These are phyloP conservation scores for Leptopilina boulardi DNA, from an alignment of 1,140 invertebrate genomes.

Conservation along the genomic window DNA sequence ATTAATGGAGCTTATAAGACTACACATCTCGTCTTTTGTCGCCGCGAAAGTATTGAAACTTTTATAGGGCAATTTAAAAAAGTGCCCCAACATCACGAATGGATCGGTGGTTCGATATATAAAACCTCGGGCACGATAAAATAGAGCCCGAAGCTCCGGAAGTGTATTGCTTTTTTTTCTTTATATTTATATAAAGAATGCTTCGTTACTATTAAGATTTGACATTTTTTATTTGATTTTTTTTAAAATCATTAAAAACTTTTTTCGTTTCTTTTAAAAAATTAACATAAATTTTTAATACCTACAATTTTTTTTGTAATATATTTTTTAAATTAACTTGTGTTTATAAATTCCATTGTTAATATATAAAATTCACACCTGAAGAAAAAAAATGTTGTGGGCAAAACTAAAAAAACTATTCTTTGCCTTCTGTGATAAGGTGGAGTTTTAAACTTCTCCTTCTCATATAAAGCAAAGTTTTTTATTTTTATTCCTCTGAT, in stretches of 20 bases:
- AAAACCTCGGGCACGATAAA: not conserved
- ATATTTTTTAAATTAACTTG: not conserved
- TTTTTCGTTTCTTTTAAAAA: too few species aligned
- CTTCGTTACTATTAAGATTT: not conserved
- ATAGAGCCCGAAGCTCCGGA: not conserved
- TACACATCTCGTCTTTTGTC: not conserved
- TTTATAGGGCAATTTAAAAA: conserved; percentile 1
- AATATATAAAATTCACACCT: not conserved
- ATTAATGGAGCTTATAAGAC: not conserved
- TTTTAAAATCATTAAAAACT: too few species aligned
- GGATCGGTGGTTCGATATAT: not conserved
- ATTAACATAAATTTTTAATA: not conserved
- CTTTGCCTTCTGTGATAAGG: too few species aligned
- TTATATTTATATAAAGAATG: not conserved
- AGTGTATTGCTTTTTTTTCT: not conserved
- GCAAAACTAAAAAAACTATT: not conserved
- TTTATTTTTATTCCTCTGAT: too few species aligned
- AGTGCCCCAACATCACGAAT: not conserved
- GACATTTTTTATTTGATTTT: too few species aligned
- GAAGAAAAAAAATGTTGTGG: too few species aligned
- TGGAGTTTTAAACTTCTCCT: too few species aligned
- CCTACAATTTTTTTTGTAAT: not conserved
- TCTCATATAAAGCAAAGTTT: too few species aligned
- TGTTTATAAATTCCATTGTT: not conserved
- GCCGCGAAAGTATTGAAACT: not conserved